These are phyloP conservation scores for Strix occidentalis DNA, from an alignment of 2,797 vertebrate species.

Conservation along the genomic window DNA sequence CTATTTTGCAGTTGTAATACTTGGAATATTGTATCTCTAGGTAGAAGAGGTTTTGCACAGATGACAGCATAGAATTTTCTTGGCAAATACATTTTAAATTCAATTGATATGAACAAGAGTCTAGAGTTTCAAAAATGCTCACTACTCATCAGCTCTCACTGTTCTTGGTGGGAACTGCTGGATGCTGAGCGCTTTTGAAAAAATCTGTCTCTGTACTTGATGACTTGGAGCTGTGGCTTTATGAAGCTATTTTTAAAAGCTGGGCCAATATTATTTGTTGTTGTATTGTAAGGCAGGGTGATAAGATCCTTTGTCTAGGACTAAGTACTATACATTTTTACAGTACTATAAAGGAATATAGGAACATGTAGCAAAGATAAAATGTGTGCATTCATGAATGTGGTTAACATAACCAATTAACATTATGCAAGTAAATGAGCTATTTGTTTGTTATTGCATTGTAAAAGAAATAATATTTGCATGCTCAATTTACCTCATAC, in stretches of 20 bases:
- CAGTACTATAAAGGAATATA: neutral
- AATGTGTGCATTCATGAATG: neutral
- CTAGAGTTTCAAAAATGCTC: neutral
- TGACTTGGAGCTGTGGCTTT: neutral
- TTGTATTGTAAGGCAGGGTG: neutral
- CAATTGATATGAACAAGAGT: neutral
- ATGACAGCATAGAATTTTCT: neutral
- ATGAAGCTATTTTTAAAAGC: conserved; percentile 1
- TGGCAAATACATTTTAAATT: neutral
- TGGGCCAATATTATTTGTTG: neutral
- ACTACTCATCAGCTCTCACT: neutral
- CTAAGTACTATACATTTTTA: neutral
- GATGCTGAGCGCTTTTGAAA: neutral
- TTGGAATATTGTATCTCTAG: neutral
- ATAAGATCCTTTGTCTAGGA: neutral
- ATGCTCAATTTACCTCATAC: neutral
- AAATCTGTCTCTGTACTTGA: neutral
- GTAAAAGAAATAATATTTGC: conserved; percentile 37
- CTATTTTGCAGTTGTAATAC: neutral
- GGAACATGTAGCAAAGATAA: neutral
- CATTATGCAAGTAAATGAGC: conserved; percentile 7
- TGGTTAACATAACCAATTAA: conserved; percentile 44
- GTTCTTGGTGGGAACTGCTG: neutral
- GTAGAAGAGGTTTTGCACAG: neutral
- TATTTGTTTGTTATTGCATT: conserved; percentile 24